Percentiles rank a stretch among this genome's conserved stretches.
Evolutionary conservation across 2,797 vertebrate genomes (phyloP).

Genomic region (Anabas testudineus): DNA sequence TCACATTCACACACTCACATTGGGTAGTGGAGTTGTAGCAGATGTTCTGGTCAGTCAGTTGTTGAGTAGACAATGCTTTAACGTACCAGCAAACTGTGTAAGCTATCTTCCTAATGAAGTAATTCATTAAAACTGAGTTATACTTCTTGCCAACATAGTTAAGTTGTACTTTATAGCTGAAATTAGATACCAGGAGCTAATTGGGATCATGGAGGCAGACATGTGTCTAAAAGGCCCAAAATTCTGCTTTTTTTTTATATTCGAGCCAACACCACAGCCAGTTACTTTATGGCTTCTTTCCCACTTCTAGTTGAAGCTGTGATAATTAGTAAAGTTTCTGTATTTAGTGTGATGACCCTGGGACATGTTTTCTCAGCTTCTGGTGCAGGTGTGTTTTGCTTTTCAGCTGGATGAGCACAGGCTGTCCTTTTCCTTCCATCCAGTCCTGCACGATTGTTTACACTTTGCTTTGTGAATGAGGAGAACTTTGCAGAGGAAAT

Average conservation of each 20-base stretch:
- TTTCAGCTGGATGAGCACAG: slow-evolving; percentile 14
- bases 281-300: not conserved
- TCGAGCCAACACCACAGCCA: not conserved
- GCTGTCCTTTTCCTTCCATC: not conserved
- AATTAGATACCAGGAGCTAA: slow-evolving; percentile 4
- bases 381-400: slow-evolving; percentile 11
- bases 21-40: not conserved
- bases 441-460: slow-evolving; percentile 21
- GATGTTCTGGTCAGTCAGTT: not conserved
- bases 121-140: not conserved
- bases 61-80: not conserved
- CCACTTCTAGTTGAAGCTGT: slow-evolving; percentile 3
- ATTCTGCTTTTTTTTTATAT: not conserved
- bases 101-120: not conserved
- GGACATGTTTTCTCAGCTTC: not conserved
- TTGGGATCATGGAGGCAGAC: slow-evolving; percentile 7
- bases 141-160: not conserved
- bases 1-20: not conserved
- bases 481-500: slow-evolving; percentile 14
- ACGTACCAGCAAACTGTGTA: not conserved
- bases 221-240: not conserved
- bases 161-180: not conserved
- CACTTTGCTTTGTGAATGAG: slow-evolving; percentile 26
- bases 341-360: slow-evolving; percentile 9
- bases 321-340: slow-evolving; percentile 8